Evolutionary conservation across 2,113 vertebrate species (phyloP).

Genomic region (Puntigrus tetrazona): DNA sequence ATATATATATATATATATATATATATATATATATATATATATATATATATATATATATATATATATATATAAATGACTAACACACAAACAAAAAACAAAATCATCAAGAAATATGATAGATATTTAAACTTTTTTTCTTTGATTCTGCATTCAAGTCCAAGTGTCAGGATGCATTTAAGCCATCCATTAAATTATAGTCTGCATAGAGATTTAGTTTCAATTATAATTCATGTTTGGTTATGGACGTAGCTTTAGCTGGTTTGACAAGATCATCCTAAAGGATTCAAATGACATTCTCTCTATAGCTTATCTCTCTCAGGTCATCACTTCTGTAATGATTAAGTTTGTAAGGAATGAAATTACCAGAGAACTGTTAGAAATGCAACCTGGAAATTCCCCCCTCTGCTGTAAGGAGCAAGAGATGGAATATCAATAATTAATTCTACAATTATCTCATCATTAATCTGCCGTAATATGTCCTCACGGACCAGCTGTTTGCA

Average conservation of each 20-base stretch:
- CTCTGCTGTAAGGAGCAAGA: slow-evolving; percentile 43
- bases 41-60: too few species aligned
- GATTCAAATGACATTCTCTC: background rate
- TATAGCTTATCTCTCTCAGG: slow-evolving; percentile 1
- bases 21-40: too few species aligned
- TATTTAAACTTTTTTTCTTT: background rate
- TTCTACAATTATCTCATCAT: slow-evolving; percentile 69
- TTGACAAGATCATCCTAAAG: slow-evolving; percentile 16
- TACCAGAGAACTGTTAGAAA: slow-evolving; percentile 18
- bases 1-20: too few species aligned
- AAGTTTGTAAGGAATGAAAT: slow-evolving; percentile 16
- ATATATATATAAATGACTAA: too few species aligned
- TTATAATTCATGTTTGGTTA: slow-evolving; percentile 18
- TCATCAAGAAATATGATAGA: background rate
- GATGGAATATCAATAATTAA: slow-evolving; percentile 64
- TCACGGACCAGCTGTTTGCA: slow-evolving; percentile 60
- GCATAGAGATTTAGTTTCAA: background rate
- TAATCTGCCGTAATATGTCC: slow-evolving; percentile 66
- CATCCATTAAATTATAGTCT: slow-evolving; percentile 9
- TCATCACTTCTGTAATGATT: slow-evolving; percentile 5
- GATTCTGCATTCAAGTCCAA: background rate
- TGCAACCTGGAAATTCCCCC: slow-evolving; percentile 60
- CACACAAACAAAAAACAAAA: too few species aligned
- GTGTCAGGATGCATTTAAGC: slow-evolving; percentile 2
- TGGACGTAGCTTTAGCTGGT: background rate